Evolutionary conservation across 2,113 vertebrate genomes (phyloP).

Genomic region (Tringa solitaria): DNA sequence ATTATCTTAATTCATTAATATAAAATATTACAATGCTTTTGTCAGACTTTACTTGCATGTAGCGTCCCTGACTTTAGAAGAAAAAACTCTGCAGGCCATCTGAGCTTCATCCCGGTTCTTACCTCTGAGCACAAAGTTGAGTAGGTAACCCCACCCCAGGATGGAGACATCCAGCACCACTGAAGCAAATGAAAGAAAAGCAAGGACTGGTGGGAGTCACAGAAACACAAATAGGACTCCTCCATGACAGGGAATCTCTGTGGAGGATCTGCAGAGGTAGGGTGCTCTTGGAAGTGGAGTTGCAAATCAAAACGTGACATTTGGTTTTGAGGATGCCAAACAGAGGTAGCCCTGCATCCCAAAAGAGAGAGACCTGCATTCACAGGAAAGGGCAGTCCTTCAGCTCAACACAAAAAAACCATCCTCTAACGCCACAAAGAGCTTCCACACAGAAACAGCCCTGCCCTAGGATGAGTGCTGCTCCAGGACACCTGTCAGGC

Average conservation of each 20-base stretch:
- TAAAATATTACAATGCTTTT: neutral
- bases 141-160: neutral
- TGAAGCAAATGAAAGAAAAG: neutral
- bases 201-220: accelerated
- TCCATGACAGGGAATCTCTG: neutral
- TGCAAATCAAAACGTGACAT: neutral
- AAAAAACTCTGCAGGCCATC: neutral
- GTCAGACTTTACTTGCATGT: neutral
- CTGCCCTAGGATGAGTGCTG: neutral
- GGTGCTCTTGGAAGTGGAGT: neutral
- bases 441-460: neutral
- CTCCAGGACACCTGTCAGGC: neutral
- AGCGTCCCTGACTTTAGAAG: neutral
- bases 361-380: neutral
- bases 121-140: neutral
- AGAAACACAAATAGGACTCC: neutral
- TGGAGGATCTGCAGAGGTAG: neutral
- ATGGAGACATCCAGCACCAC: neutral
- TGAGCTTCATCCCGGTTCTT: neutral
- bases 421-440: neutral
- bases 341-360: neutral
- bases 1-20: neutral
- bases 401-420: neutral
- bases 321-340: neutral
- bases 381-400: neutral